These are phyloP conservation scores for Caenorhabditis macrosperma DNA, from an alignment of 2,888 invertebrate species.

Conservation along the genomic window DNA sequence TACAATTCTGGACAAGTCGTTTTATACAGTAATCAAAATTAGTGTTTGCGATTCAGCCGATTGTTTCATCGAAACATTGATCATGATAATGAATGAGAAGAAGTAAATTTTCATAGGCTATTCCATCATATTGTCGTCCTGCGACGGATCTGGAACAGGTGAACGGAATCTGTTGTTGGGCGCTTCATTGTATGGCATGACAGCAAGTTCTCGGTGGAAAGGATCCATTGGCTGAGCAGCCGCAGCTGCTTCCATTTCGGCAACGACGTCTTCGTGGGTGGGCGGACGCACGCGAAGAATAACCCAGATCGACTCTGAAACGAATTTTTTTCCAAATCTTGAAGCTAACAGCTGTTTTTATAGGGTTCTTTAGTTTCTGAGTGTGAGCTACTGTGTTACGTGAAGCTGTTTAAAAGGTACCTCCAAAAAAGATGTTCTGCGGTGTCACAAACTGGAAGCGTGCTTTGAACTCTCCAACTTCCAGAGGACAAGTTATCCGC, in stretches of 20 bases:
- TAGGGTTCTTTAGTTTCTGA: no score
- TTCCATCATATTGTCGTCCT: conserved; percentile 47
- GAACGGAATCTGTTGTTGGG: conserved; percentile 6
- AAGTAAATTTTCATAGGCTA: background rate
- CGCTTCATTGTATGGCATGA: conserved; percentile 20
- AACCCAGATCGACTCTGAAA: conserved; percentile 59
- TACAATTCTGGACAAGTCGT: no score
- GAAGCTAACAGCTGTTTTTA: no score
- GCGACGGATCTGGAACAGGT: conserved; percentile 17
- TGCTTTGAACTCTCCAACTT: conserved; percentile 50
- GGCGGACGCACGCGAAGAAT: conserved; percentile 34
- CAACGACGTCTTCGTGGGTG: conserved; percentile 32
- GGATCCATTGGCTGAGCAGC: conserved; percentile 35
- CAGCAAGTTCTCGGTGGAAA: background rate
- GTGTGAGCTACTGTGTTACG: no score
- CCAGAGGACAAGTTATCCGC: conserved; percentile 26
- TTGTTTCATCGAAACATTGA: no score
- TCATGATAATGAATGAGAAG: background rate
- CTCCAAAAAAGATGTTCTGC: conserved; percentile 58
- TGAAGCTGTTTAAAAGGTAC: conserved; percentile 12
- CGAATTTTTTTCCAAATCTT: no score
- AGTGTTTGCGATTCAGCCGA: no score
- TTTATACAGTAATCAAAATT: no score
- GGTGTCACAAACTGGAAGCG: conserved; percentile 59
- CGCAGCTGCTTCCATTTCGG: conserved; percentile 12